Evolutionary conservation across 2,888 invertebrate species (phyloP), one percentile per base, ranked within the genome.

Genomic region (Gnatocerus cornutus): DNA sequence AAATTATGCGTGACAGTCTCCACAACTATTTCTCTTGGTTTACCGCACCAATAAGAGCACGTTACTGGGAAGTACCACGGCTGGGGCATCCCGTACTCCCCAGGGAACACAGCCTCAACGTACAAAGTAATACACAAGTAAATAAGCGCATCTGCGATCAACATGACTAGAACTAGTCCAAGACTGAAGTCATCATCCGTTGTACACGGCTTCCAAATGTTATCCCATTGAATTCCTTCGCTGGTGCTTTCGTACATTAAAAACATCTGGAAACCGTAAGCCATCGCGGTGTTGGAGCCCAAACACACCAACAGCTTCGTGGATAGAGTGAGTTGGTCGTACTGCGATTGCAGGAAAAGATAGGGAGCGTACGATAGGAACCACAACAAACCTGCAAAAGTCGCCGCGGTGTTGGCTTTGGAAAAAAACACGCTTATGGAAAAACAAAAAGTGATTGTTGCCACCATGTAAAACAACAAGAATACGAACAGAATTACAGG

Each of bases 91-190:
- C 97, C 97, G 82, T 89, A 95, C 9, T 93, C 92, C 9, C 97
- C 97, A 0, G 97, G 97, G 71, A 91, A 87, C 7, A 97, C 89
- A 74, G 93, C 93, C 83, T 97, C 96, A 29, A 97, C 85, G 81
- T 97, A 98, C 74, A 96, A 86, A 0, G 97, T 92, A 39, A 96
- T 83, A 1, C 92, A 67, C 82, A 94, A 88, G 79, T 95, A 95
- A 0, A 96, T 56, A 0, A 91, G 59, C 7, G 88, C 85, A 80
- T 93, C 92, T 0, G 93, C 70, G n/a, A 91, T 79, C 77, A 97
- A 83, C 87, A 95, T 91, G 0, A 93, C 77, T 43, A 95, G 85
- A 37, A 93, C 88, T 75, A 90, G 87, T 1, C 92, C 92, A 75
- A 95, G 86, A 0, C 90, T 85, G 65, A 95, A 87, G 46, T 88